Conservation (phyloP, 2,113 vertebrate genomes). For the Gymnarchus niloticus region DNA sequence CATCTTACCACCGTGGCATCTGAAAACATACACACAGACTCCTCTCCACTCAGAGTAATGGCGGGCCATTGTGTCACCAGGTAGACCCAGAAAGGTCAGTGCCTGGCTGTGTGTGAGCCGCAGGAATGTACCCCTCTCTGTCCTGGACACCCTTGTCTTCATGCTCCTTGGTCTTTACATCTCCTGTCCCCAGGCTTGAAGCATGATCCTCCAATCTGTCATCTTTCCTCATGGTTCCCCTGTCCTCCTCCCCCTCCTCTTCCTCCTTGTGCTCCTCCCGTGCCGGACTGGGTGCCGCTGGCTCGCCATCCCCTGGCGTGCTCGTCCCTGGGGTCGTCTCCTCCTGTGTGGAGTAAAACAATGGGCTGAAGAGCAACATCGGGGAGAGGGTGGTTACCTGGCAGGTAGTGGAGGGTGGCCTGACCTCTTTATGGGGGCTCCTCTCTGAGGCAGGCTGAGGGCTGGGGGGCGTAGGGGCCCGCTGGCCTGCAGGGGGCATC, state of each 20-base stretch:
- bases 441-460: not conserved
- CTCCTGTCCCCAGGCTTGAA: not conserved
- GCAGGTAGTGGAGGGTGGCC: conserved; percentile 38
- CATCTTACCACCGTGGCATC: no score
- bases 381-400: conserved; percentile 46
- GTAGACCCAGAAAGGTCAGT: not conserved
- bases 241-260: not conserved
- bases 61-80: not conserved
- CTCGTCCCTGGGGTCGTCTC: not conserved
- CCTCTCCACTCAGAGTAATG: no score
- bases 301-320: not conserved
- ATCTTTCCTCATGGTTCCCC: not conserved
- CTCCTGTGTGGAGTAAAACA: not conserved
- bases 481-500: not conserved
- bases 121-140: conserved; percentile 1
- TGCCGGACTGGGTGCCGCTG: not conserved
- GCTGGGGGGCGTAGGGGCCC: conserved; percentile 23
- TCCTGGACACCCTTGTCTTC: not conserved
- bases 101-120: no score
- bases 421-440: not conserved
- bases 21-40: no score
- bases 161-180: not conserved
- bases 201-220: not conserved
- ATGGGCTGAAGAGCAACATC: not conserved
- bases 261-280: not conserved